A percentile compares a stretch with the other conserved stretches of the same genome.
Conservation (phyloP, 2,888 invertebrate genomes). For the Ypsolopha scabrella region DNA sequence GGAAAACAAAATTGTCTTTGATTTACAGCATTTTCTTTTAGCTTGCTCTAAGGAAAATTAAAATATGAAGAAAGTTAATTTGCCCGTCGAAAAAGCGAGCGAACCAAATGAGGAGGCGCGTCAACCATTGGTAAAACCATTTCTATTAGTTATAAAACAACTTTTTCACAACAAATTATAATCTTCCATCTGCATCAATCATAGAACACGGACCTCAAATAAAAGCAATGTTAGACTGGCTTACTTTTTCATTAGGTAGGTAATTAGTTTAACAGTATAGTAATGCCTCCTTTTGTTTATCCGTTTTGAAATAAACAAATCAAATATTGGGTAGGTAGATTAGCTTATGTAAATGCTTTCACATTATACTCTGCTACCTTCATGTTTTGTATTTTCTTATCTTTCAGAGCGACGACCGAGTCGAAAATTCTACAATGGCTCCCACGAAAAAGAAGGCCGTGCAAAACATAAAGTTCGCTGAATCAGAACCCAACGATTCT, state of each 20-base stretch:
- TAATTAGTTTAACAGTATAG: no score
- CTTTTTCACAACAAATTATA: conserved; percentile 7
- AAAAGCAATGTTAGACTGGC: no score
- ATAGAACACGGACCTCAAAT: background rate
- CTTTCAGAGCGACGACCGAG: no score
- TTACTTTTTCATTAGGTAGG: no score
- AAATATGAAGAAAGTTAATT: conserved; percentile 30
- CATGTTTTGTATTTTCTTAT: background rate
- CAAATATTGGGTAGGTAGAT: no score
- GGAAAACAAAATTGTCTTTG: background rate
- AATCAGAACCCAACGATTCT: conserved; percentile 20
- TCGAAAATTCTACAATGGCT: background rate
- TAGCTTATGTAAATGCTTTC: no score
- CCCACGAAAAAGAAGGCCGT: background rate
- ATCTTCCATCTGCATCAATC: background rate
- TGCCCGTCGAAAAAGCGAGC: conserved; percentile 37
- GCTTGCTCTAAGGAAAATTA: background rate
- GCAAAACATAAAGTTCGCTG: conserved; percentile 24
- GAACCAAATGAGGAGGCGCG: conserved; percentile 45
- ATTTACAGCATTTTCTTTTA: background rate
- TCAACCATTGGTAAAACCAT: conserved; percentile 27
- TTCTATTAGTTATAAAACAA: background rate
- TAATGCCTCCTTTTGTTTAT: no score
- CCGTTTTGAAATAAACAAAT: no score
- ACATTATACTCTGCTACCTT: background rate